Evolutionary conservation across 1,140 invertebrate species (phyloP).

Genomic region (Euura saliciscinereae): DNA sequence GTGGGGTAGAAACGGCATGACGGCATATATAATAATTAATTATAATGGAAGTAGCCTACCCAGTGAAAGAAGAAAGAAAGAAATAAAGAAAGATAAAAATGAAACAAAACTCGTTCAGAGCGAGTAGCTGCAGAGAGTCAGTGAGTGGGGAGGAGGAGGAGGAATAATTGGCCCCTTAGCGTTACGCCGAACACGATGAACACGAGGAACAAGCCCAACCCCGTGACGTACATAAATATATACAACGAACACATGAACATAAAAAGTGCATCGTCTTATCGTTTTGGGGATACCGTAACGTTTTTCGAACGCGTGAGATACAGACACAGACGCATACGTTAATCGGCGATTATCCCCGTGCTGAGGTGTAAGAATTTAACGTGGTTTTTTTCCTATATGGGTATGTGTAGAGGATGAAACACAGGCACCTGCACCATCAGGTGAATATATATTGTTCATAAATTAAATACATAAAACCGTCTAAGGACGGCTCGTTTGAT

Average conservation of each 20-base stretch:
- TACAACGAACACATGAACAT: too few relatives aligned
- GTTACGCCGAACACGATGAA: neutral
- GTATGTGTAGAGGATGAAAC: neutral
- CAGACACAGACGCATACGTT: neutral
- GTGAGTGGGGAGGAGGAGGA: neutral
- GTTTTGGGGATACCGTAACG: too few relatives aligned
- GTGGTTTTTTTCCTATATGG: neutral
- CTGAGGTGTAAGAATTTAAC: neutral
- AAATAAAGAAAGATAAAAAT: neutral
- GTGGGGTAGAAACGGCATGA: neutral
- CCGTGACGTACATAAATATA: neutral
- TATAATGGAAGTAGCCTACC: constrained; percentile 8
- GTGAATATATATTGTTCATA: constrained; percentile 49
- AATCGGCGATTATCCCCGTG: neutral
- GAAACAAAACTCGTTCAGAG: too few relatives aligned
- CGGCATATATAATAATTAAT: constrained; percentile 17
- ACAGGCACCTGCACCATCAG: neutral
- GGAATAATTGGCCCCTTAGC: neutral
- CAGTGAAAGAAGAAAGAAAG: neutral
- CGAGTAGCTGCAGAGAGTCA: neutral
- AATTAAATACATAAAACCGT: constrained; percentile 55
- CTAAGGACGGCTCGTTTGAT: constrained; percentile 50
- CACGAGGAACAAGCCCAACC: neutral
- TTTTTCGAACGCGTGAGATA: too few relatives aligned
- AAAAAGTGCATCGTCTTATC: too few relatives aligned